Evolutionary conservation across 2,797 vertebrate genomes (phyloP), one percentile per base, ranked within the genome.

Genomic region (Carapus acus): DNA sequence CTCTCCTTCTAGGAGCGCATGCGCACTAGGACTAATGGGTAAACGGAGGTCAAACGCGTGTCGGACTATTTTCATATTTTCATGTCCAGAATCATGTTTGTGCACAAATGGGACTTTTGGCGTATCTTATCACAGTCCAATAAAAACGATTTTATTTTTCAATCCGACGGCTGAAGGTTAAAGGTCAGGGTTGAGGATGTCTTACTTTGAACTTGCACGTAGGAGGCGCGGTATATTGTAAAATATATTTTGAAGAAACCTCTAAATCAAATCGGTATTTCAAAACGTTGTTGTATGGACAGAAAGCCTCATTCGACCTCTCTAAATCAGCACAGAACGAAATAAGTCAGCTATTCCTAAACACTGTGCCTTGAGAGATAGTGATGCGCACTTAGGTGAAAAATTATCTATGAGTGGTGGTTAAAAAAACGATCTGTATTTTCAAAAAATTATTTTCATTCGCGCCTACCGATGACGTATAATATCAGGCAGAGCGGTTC

Each of bases 1-100:
- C n/a, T 44, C 74, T 58, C 64, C 77, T 78, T 52, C 36, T 8
- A 18, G n/a, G 3, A 7, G 77, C 87, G 87, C 85, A 78, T 87
- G 88, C 75, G 88, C 75, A 67, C 18, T 46, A 24, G 12, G 36
- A 33, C 62, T 4, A 24, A 71, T 82, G 86, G 85, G 78, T 71
- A 54, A 20, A 4, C 31, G 47, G 72, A 71, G 64, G 71, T 82
- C 69, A 18, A 51, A 8, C 31, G 37, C 16, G 24, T 33, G 34
- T 36, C n/a, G n/a, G 8, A 36, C 6, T 2, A 36, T 36, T 15
- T 15, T 36, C 14, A 33, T 5, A 31, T 13, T 36, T 61, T 1
- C 2, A 13, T 33, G 9, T 33, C 2, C 12, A 0, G 2, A 15
- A 2, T 12, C 11, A 18, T 13, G 1, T 3, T 6, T 31, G 2